Conservation (phyloP, 23 tunicate species). For the Trididemnum clinides region DNA sequence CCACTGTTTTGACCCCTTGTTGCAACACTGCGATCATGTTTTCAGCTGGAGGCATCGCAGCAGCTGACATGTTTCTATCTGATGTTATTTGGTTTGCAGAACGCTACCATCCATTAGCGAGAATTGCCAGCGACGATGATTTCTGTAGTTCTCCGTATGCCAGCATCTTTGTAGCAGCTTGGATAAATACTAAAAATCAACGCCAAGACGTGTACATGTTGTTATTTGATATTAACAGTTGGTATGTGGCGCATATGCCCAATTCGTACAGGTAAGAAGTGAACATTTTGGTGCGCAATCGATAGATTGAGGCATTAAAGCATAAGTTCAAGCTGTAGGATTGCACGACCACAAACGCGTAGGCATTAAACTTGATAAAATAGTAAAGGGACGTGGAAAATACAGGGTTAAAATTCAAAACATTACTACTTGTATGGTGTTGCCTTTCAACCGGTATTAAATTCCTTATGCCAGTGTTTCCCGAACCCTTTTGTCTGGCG, state of each 20-base stretch:
- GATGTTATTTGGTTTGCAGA: slow-evolving; percentile 35
- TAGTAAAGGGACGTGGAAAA: too few relatives aligned
- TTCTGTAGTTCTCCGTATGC: slow-evolving; percentile 50
- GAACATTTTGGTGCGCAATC: not conserved
- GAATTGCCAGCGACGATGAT: slow-evolving; percentile 37
- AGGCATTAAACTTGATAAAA: too few relatives aligned
- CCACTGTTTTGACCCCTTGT: too few relatives aligned
- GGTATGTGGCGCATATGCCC: slow-evolving; percentile 97
- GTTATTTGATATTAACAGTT: slow-evolving; percentile 82
- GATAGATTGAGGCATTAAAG: not conserved
- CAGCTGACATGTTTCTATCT: too few relatives aligned
- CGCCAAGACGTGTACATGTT: slow-evolving; percentile 18
- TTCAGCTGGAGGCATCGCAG: not conserved
- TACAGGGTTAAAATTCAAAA: too few relatives aligned
- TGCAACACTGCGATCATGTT: too few relatives aligned
- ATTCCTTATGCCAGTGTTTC: too few relatives aligned
- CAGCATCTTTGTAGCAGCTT: slow-evolving; percentile 64
- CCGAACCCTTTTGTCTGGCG: too few relatives aligned
- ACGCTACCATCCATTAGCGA: slow-evolving; percentile 17
- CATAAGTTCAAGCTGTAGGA: not conserved
- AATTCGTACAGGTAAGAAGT: slow-evolving; percentile 53
- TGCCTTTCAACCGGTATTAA: too few relatives aligned
- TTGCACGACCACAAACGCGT: too few relatives aligned
- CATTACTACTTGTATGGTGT: too few relatives aligned
- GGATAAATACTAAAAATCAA: slow-evolving; percentile 35